These are phyloP conservation scores for Myiozetetes cayanensis DNA, from an alignment of 2,113 vertebrate species.

Conservation along the genomic window DNA sequence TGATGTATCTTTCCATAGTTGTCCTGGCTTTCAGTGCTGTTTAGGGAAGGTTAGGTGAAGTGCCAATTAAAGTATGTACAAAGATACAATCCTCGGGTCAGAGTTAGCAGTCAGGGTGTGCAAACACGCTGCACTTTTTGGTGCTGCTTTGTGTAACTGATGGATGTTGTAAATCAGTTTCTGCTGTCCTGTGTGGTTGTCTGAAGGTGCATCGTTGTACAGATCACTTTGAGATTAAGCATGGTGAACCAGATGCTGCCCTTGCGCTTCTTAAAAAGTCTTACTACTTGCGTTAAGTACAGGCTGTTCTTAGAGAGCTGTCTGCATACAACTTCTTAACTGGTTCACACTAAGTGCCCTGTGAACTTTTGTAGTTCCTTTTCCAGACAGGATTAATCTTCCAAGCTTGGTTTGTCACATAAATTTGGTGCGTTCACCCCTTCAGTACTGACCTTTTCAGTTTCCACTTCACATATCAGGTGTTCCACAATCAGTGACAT, in stretches of 20 bases:
- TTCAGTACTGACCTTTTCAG: background rate
- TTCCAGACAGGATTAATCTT: background rate
- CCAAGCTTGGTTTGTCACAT: background rate
- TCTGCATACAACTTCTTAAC: background rate
- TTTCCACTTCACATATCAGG: background rate
- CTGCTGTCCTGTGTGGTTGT: background rate
- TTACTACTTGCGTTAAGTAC: background rate
- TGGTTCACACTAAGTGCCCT: no score
- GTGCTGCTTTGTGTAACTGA: background rate
- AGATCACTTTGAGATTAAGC: background rate
- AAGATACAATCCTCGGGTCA: background rate
- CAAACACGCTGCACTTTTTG: background rate
- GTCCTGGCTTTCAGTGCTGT: background rate
- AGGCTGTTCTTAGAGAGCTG: background rate
- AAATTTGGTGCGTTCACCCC: background rate
- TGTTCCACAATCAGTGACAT: background rate
- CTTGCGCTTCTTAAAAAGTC: background rate
- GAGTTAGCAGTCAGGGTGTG: background rate
- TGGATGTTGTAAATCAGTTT: background rate
- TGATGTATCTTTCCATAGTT: background rate
- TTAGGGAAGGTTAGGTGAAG: background rate
- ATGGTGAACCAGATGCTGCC: background rate
- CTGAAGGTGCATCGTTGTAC: background rate
- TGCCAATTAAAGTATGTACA: background rate
- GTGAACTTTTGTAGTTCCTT: background rate